Evolutionary conservation across 2,113 vertebrate genomes (phyloP), one percentile per base, ranked within the genome.

Genomic region (Nothobranchius furzeri): DNA sequence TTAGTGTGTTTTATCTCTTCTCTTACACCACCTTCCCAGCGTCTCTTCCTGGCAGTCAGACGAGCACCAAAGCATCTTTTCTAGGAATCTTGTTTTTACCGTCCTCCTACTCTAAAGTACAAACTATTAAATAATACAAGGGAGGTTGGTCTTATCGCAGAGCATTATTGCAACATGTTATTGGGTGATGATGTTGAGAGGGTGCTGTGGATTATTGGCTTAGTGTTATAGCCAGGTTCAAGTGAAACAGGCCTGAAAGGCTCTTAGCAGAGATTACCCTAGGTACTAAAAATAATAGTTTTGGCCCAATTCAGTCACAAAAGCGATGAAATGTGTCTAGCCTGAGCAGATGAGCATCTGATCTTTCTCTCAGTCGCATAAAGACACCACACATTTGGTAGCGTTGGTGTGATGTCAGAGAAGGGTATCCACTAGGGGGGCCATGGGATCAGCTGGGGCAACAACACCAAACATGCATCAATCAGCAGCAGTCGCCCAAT

Each of bases 141-240:
- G 74, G 65, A 59, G 65, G 61, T 25, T 63, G 70, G 69, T 65
- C 64, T 80, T 80, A 76, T 75, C 64, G 42, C 7, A 45, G 46
- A 52, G 81, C 64, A 65, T 81, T 73, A 7, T 60, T 56, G 71
- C 57, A 72, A 78, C 73, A 68, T 82, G 78, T 78, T 71, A 60
- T 56, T 1, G 13, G 53, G 79, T 70, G 70, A 65, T 69, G 37
- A 75, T 51, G 52, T 51, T 1, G n/a, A 54, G 53, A 71, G n/a
- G 55, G 54, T 52, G 59, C 8, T 60, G 62, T 61, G 91, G 95
- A 94, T 97, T 96, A 96, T 92, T 96, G 94, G 95, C 94, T 96
- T 96, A 95, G 94, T 90, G 91, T 94, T 94, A 95, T 94, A 94
- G 94, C 93, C 94, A 94, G 94, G 95, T 96, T 96, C 94, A 95